A percentile compares a stretch with the other conserved stretches of the same genome.
phyloP scores from a whole-genome alignment of 2,113 vertebrate genomes.

The Tonatia bakeri region DNA sequence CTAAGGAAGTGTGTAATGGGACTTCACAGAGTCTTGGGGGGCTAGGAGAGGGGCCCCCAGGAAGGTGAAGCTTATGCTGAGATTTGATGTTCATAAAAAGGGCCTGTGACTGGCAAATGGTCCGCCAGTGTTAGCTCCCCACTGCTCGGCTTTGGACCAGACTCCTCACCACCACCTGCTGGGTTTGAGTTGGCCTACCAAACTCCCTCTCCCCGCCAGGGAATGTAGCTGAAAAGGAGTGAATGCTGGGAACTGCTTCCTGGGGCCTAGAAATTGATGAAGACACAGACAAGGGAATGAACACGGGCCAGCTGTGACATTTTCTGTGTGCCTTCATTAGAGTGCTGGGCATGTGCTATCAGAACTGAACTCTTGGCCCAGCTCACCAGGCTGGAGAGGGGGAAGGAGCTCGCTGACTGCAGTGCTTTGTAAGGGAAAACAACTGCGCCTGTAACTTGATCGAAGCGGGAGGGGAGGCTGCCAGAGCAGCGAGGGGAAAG shows the following conservation, averaged over 20 bases:
- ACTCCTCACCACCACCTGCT: background rate
- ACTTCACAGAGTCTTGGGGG: background rate
- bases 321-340: constrained; percentile 7
- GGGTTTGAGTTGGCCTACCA: background rate
- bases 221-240: background rate
- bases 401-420: background rate
- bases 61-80: background rate
- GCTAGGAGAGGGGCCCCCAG: background rate
- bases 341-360: background rate
- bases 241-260: background rate
- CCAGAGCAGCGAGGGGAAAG: background rate
- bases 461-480: background rate
- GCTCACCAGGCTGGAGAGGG: background rate
- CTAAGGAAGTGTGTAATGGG: background rate
- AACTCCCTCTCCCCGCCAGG: background rate
- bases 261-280: constrained; percentile 27
- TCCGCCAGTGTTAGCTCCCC: background rate
- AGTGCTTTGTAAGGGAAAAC: constrained; percentile 35
- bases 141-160: background rate
- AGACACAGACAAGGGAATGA: background rate
- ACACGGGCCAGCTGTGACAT: background rate
- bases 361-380: constrained; percentile 16
- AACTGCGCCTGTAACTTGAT: constrained; percentile 39
- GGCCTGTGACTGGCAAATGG: background rate
- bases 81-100: background rate